Base-by-base conservation (phyloP, 2,113 vertebrate genomes). In the Capreolus pygargus region DNA sequence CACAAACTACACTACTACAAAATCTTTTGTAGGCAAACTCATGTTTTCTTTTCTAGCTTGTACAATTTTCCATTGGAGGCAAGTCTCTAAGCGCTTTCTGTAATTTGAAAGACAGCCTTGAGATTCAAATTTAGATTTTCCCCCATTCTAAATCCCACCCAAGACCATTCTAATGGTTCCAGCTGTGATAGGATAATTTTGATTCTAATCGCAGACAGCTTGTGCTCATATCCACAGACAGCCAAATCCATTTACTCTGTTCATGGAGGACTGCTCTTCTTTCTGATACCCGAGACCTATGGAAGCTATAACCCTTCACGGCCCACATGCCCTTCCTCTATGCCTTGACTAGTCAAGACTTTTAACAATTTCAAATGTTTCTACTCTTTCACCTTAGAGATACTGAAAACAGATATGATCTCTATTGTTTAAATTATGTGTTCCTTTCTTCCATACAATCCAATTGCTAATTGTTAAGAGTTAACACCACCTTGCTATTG, bases 91-190 rank as follows among this genome's bases (percentile, higher is more conserved):
- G 33, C 33, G 76, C 4, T 86, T 88, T 78, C 13, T 57, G 7
- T 76, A 39, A 88, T 89, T 78, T 90, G 54, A 96, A 98, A 76
- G 21, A 89, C 27, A 90, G 33, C 25, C 55, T 94, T 16, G 5
- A 81, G 39, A 76, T 95, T 97, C 57, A 97, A 47, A 97, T 97
- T 96, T 90, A 60, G 28, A 76, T 89, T 95, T 96, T 61, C 86
- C 13, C 30, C 19, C 55, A 74, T 39, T 50, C 13, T 91, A 55
- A 61, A 81, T 93, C 3, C 23, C 67, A 94, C 25, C 27, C 6
- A 67, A 88, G 36, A 54, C 0, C 27, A 85, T 64, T 95, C 84
- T 79, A 95, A 91, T 17, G 4, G 36, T 0, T 95, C 50, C 12
- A 60, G 16, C 27, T 95, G 43, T 81, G 45, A 60, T 7, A 82